These are phyloP conservation scores for Lasioglossum calceatum DNA, from an alignment of 2,888 invertebrate genomes.

Conservation along the genomic window DNA sequence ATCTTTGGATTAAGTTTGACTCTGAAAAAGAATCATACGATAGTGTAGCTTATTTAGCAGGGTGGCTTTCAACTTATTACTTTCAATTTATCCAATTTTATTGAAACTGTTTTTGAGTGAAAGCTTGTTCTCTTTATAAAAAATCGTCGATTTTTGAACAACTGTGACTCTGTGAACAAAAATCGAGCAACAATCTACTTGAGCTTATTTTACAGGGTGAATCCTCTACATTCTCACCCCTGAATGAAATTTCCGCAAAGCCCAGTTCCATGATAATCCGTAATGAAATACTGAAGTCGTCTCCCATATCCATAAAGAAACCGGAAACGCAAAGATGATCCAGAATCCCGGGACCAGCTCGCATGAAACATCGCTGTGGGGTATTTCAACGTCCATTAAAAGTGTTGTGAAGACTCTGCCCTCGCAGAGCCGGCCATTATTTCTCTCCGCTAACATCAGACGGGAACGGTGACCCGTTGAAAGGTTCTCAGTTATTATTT, in stretches of 20 bases:
- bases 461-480: neutral
- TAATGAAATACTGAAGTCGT: neutral
- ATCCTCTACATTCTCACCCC: neutral
- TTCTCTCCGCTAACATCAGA: neutral
- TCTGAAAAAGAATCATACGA: too few species aligned
- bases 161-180: neutral
- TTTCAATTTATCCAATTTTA: neutral
- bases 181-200: neutral
- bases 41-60: neutral
- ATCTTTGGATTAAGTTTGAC: neutral
- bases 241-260: neutral
- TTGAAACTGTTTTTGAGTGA: too few species aligned
- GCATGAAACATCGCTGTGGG: neutral
- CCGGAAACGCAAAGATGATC: neutral
- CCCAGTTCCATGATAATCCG: neutral
- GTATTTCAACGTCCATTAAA: neutral
- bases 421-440: neutral
- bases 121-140: too few species aligned
- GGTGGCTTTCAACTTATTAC: neutral
- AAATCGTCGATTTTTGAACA: neutral
- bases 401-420: neutral
- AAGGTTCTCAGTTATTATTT: neutral
- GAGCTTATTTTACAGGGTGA: neutral
- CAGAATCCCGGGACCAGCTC: neutral
- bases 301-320: neutral